Evolutionary conservation across 2,797 vertebrate genomes (phyloP), one percentile per base, ranked within the genome.

Genomic region (Borostomias antarcticus): DNA sequence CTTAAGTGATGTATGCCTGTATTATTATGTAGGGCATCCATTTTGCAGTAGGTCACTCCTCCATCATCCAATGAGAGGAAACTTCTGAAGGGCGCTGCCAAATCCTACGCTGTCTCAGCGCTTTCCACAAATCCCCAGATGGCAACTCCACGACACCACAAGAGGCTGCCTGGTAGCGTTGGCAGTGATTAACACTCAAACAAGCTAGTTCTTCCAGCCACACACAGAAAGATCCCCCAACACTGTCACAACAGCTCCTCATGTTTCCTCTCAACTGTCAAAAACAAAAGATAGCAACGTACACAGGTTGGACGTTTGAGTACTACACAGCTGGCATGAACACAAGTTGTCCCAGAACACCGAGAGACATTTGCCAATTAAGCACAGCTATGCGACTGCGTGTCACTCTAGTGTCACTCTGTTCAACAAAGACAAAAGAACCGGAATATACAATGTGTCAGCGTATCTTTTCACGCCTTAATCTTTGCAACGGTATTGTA

Each of bases 51-150:
- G n/a, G n/a, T n/a, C n/a, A n/a, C n/a, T n/a, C n/a, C n/a, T n/a
- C n/a, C n/a, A n/a, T n/a, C n/a, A n/a, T n/a, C 47, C 25, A 23
- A n/a, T 7, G 17, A 56, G 28, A 29, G 4, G 26, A 29, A 29
- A 7, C 4, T 25, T 11, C 29, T 32, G 52, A 56, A 2, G 8
- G 32, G 6, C 32, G 28, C 28, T 32, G 32, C 21, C 56, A 48
- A 48, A 48, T 48, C 26, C 2, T 9, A 0, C 33, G 70, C 70
- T 53, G 70, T 0, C 33, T 79, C 73, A 77, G 73, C 74, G 52
- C 67, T 82, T 77, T 78, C 70, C 62, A 35, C 40, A 62, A 57
- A 60, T 29, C 58, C 5, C 15, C 26, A 61, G 25, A 58, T 54
- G 52, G 52, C 26, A 50, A 50, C 47, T 21, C 35, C 35, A 48